phyloP scores from a whole-genome alignment of 2,888 invertebrate genomes.

The Zootermopsis nevadensis region DNA sequence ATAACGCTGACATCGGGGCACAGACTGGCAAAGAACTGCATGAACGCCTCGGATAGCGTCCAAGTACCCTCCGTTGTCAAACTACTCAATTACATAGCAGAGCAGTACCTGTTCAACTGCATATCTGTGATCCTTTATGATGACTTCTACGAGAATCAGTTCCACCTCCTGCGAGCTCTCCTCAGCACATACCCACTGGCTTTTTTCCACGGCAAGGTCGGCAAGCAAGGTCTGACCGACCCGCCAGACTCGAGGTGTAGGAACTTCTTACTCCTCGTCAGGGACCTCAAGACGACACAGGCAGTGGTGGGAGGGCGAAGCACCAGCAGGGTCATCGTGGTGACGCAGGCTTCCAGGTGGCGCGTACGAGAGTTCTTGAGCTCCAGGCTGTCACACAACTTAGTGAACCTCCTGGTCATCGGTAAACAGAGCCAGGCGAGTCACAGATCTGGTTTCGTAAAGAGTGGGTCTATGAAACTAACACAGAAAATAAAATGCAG shows the following conservation, averaged over 20 bases:
- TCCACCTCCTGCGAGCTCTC: conserved; percentile 65
- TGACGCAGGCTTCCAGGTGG: conserved; percentile 71
- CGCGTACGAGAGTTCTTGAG: conserved; percentile 78
- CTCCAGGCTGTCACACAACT: conserved; percentile 71
- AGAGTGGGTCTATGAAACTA: too few relatives aligned
- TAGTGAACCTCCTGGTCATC: conserved; percentile 77
- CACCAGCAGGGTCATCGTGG: conserved; percentile 72
- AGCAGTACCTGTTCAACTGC: conserved; percentile 72
- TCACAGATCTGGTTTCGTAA: background rate
- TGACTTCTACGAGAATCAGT: conserved; percentile 63
- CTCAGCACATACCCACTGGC: conserved; percentile 69
- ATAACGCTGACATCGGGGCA: background rate
- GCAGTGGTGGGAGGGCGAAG: conserved; percentile 62
- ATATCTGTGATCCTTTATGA: conserved; percentile 77
- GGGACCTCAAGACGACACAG: conserved; percentile 40
- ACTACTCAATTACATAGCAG: conserved; percentile 71
- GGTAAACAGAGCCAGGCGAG: conserved; percentile 55
- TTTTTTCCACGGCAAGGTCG: conserved; percentile 70
- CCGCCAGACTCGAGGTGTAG: conserved; percentile 11
- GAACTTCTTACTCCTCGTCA: conserved; percentile 45
- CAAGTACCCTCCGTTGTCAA: conserved; percentile 64
- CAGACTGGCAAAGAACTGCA: background rate
- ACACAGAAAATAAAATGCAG: too few relatives aligned
- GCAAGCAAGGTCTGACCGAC: background rate
- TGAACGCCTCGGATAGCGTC: background rate